phyloP scores from a whole-genome alignment of 2,797 vertebrate genomes.

The Phataginus tetradactyla region DNA sequence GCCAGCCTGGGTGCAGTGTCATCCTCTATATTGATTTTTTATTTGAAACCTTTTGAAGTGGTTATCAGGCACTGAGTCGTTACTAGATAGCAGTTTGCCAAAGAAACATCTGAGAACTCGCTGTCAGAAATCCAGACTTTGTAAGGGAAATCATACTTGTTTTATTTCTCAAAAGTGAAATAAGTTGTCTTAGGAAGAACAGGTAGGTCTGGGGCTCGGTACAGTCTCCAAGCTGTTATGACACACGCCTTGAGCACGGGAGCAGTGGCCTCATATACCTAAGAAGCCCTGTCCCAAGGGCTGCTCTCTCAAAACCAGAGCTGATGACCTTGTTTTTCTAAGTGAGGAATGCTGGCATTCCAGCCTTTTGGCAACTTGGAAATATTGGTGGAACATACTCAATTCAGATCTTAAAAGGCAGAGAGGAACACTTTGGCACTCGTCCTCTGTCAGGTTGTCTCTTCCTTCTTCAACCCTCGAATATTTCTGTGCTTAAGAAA shows the following conservation, averaged over 20 bases:
- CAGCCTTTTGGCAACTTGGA: slow-evolving; percentile 54
- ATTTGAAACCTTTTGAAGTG: neutral
- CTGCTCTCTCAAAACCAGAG: slow-evolving; percentile 1
- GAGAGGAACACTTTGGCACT: neutral
- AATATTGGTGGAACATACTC: slow-evolving; percentile 35
- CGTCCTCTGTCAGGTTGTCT: neutral
- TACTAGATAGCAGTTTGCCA: neutral
- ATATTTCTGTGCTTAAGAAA: neutral
- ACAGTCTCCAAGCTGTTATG: neutral
- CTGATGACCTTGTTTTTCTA: neutral
- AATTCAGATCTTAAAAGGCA: slow-evolving; percentile 49
- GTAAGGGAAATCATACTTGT: neutral
- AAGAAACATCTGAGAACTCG: neutral
- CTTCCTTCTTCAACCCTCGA: neutral
- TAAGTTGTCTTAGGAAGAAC: neutral
- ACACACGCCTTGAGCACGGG: neutral
- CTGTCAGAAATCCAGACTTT: slow-evolving; percentile 37
- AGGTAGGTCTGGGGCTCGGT: neutral
- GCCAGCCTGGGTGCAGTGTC: neutral
- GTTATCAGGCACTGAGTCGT: neutral
- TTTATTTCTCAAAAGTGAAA: slow-evolving; percentile 43
- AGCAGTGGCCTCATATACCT: neutral
- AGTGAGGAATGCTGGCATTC: neutral
- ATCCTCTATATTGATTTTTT: neutral
- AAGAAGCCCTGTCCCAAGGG: neutral